Base-by-base conservation (phyloP, 2,888 invertebrate genomes). In the Ashinkailepas kermadecensis region DNA sequence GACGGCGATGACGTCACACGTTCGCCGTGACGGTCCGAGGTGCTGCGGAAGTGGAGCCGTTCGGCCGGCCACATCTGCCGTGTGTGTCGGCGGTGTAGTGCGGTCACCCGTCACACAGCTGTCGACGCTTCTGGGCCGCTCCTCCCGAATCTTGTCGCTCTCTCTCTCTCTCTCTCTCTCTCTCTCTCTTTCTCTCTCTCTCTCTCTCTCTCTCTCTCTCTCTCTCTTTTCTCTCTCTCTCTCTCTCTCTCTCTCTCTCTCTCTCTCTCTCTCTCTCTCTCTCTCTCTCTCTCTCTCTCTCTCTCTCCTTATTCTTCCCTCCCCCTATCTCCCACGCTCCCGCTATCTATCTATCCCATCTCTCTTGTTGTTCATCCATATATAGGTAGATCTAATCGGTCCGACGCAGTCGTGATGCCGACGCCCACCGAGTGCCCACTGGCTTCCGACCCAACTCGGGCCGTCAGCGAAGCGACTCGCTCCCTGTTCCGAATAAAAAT, bases 131-230 rank as follows among this genome's bases (percentile, higher is more conserved):
- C 39, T 39, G 39, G 39, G 39, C 39, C 39, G 39, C 39, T 81
- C 81, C 39, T 23, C 23, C 39, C 18, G 9, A 56, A n/a, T 54
- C 81, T 81, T 39, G n/a, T 18, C 70, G 58, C 70, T 58, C 58
- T 67, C 21, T 12, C 57, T 65, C 56, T 64, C 81, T 25, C 67
- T 57, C 67, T 81, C 81, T 65, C 65, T 65, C 65, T 81, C 56
- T 54, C 64, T 54, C n/a, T 64, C 59, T 65, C 65, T 15, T 64
- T 78, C 62, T 23, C 64, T 21, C 62, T 23, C 54, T 62, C 62
- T 58, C 59, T 39, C 62, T 58, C n/a, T 78, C 81, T 81, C 81
- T 57, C 58, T 70, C 78, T 62, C 78, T 78, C 64, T 64, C 78
- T 78, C 18, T n/a, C 23, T 65, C 59, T 11, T 18, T 58, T 18